Conservation (phyloP, 1,140 invertebrate genomes). For the Heliconius melpomene region DNA sequence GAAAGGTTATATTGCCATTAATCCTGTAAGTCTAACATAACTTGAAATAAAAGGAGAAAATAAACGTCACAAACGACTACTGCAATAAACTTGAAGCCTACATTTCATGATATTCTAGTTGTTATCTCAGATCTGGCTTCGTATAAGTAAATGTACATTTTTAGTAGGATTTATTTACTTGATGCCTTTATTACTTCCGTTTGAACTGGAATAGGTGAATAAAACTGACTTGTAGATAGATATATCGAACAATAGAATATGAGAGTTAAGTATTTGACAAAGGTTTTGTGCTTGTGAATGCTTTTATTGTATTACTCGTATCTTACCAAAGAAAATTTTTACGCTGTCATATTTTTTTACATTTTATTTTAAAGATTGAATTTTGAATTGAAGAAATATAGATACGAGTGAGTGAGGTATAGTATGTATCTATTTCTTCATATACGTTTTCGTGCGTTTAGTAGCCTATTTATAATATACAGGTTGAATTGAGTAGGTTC, state of each 20-base stretch:
- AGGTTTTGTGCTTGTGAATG: not conserved
- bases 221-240: slow-evolving; percentile 7
- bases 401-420: no score
- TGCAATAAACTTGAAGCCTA: slow-evolving; percentile 1
- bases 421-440: no score
- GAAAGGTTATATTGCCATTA: not conserved
- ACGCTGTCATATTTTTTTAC: not conserved
- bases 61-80: not conserved
- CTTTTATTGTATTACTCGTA: not conserved
- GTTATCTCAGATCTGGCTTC: slow-evolving; percentile 2
- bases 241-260: slow-evolving; percentile 15
- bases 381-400: no score
- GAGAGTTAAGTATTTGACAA: slow-evolving; percentile 6
- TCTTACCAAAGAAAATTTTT: not conserved
- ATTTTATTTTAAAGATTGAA: not conserved
- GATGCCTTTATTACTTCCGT: slow-evolving; percentile 29
- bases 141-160: slow-evolving; percentile 9
- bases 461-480: not conserved
- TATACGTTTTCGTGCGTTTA: not conserved
- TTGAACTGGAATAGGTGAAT: slow-evolving; percentile 18
- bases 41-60: slow-evolving; percentile 1
- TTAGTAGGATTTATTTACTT: slow-evolving; percentile 20
- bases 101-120: slow-evolving; percentile 2
- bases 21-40: not conserved
- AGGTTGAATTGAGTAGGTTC: not conserved